Percentiles rank a stretch among this genome's conserved stretches.
phyloP scores from a whole-genome alignment of 2,888 invertebrate genomes.

The Glyphotaelius pellucidus region DNA sequence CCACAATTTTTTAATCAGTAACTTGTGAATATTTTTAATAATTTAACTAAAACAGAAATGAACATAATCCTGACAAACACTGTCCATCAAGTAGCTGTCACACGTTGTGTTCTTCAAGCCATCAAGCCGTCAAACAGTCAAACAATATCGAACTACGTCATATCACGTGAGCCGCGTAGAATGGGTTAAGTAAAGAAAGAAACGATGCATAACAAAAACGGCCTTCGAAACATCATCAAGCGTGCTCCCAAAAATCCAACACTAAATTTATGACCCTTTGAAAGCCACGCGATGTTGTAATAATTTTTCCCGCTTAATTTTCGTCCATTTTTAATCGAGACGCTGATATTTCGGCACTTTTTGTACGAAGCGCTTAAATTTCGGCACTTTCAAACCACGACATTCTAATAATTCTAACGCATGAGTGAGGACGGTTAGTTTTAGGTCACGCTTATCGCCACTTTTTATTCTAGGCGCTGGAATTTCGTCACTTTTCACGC shows the following conservation, averaged over 20 bases:
- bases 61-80: neutral
- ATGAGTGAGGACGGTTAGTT: neutral
- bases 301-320: neutral
- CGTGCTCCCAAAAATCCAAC: neutral
- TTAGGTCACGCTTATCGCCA: neutral
- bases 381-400: neutral
- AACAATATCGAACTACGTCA: neutral
- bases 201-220: neutral
- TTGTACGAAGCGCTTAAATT: neutral
- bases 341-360: neutral
- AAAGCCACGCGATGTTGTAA: neutral
- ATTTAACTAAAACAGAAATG: neutral
- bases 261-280: neutral
- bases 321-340: neutral
- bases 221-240: neutral
- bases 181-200: neutral
- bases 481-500: too few relatives aligned
- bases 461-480: neutral
- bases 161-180: neutral
- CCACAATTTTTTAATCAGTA: neutral
- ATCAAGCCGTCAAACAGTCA: neutral
- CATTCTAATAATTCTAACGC: neutral
- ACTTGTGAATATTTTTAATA: neutral
- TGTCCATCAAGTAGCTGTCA: neutral
- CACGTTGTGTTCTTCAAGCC: neutral